Percentiles rank a stretch among this genome's conserved stretches.
phyloP scores from a whole-genome alignment of 2,888 invertebrate species.

The Drosophila peninsularis region DNA sequence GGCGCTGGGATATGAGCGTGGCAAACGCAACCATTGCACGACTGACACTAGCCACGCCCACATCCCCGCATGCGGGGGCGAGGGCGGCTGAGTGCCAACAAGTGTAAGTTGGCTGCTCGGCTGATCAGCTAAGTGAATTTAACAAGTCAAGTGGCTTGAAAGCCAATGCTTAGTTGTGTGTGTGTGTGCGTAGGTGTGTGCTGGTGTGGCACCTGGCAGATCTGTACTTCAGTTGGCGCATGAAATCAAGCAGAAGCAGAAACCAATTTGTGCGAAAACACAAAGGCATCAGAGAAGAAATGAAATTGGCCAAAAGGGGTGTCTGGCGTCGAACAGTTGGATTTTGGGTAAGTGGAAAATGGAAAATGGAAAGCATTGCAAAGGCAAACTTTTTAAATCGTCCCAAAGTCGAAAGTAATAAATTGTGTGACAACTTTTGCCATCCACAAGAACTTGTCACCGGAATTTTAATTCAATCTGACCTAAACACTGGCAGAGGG shows the following conservation, averaged over 20 bases:
- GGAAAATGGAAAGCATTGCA: constrained; percentile 23
- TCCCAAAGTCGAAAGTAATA: constrained; percentile 58
- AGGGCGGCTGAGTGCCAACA: constrained; percentile 64
- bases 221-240: constrained; percentile 68
- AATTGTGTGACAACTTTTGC: constrained; percentile 55
- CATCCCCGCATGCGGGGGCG: not conserved
- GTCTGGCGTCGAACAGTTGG: constrained; percentile 28
- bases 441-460: constrained; percentile 34
- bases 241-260: constrained; percentile 76
- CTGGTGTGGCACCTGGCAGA: constrained; percentile 54
- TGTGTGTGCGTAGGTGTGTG: constrained; percentile 1
- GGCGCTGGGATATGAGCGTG: constrained; percentile 21
- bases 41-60: constrained; percentile 4
- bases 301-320: constrained; percentile 69
- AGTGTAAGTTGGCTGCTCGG: constrained; percentile 71
- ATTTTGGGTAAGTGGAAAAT: constrained; percentile 32
- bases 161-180: constrained; percentile 36
- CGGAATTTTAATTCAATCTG: constrained; percentile 57
- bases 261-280: constrained; percentile 73
- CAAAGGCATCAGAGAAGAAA: constrained; percentile 52
- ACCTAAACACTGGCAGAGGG: constrained; percentile 8
- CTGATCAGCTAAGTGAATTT: constrained; percentile 76
- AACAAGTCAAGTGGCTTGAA: constrained; percentile 69
- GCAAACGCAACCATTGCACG: constrained; percentile 1
- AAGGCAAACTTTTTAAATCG: constrained; percentile 65